Conservation (phyloP, 2,888 invertebrate species). For the Xanthostigma xanthostigma region DNA sequence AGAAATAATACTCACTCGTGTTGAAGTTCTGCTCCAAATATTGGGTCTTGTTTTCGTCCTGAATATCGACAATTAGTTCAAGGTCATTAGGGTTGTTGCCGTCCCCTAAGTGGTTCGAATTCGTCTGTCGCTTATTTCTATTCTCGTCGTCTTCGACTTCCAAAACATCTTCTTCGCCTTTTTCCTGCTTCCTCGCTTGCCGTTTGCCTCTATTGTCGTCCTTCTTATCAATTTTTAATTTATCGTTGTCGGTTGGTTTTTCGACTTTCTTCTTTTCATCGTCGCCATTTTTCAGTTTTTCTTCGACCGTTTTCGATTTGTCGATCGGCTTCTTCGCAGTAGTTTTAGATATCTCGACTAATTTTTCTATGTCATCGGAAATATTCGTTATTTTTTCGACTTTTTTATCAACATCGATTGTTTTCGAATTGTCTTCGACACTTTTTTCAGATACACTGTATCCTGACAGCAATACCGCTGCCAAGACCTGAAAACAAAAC, state of each 20-base stretch:
- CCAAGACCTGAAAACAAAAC: constrained; percentile 27
- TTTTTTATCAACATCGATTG: no score
- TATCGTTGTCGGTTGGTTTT: no score
- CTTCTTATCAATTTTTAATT: no score
- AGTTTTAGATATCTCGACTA: no score
- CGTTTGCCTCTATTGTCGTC: constrained; percentile 2
- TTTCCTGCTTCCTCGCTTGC: constrained; percentile 1
- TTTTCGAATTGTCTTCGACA: constrained; percentile 3
- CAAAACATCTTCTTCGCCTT: no score
- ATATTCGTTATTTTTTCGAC: no score
- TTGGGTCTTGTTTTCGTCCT: constrained; percentile 57
- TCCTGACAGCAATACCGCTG: constrained; percentile 27
- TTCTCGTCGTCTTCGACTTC: no score
- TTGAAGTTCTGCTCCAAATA: constrained; percentile 63
- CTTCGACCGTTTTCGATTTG: no score
- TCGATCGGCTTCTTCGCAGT: no score
- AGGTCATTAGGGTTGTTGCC: constrained; percentile 25
- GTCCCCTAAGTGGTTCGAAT: neutral
- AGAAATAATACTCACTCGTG: constrained; percentile 42
- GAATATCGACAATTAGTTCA: constrained; percentile 55
- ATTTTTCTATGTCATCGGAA: no score
- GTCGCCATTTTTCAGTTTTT: no score
- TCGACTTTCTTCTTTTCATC: no score
- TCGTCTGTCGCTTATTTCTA: constrained; percentile 1
- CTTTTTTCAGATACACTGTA: constrained; percentile 15